Percentiles rank a stretch among this genome's conserved stretches.
Evolutionary conservation across 2,888 invertebrate genomes (phyloP).

Genomic region (Limnephilus rhombicus): DNA sequence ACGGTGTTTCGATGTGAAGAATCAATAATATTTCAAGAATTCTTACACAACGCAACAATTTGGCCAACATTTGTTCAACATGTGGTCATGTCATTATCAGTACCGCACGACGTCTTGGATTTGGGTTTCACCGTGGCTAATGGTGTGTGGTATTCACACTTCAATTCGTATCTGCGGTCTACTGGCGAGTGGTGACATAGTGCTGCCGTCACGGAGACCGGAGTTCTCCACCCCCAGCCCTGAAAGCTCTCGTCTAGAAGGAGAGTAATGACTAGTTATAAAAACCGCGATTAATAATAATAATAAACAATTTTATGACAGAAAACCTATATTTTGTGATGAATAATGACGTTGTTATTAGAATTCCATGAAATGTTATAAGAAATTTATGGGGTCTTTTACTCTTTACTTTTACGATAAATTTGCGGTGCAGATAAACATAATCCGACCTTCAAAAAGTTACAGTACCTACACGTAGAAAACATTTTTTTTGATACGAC

Average conservation of each 20-base stretch:
- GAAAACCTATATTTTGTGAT: neutral
- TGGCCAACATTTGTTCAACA: neutral
- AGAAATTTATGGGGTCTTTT: neutral
- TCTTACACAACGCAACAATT: too few relatives aligned
- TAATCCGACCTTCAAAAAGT: neutral
- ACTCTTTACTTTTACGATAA: neutral
- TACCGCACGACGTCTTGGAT: neutral
- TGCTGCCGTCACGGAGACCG: neutral
- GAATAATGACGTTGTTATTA: neutral
- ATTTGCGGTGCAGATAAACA: neutral
- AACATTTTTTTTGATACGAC: neutral
- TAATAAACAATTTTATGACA: neutral
- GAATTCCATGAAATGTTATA: neutral
- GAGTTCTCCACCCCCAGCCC: neutral
- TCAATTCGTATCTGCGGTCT: neutral
- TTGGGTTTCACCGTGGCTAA: neutral
- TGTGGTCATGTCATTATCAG: neutral
- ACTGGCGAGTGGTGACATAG: neutral
- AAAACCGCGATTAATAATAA: neutral
- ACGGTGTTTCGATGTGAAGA: too few relatives aligned
- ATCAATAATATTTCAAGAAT: too few relatives aligned
- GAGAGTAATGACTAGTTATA: neutral
- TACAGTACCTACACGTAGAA: neutral
- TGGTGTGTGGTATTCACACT: neutral
- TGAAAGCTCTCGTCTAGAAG: neutral